Evolutionary conservation across 2,888 invertebrate species (phyloP).

Genomic region (Campoplex nolae): DNA sequence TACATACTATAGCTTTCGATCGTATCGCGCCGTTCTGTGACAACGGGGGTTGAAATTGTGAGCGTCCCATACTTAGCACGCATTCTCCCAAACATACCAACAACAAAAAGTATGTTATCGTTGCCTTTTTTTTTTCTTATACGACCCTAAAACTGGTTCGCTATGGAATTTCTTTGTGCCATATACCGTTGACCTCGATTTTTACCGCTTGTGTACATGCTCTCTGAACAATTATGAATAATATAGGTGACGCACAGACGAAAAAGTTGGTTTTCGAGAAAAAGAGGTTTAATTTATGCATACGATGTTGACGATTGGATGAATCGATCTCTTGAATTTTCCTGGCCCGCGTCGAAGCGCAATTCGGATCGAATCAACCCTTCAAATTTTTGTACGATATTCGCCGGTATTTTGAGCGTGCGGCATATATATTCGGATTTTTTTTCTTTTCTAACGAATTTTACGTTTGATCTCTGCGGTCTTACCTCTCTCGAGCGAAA

Average conservation of each 20-base stretch:
- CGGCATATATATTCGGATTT: not conserved
- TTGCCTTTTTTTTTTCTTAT: not conserved
- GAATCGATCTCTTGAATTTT: not conserved
- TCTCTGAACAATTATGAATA: not conserved
- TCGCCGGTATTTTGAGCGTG: not conserved
- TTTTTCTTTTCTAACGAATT: not conserved
- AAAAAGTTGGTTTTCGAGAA: not conserved
- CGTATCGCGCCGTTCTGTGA: conserved; percentile 36
- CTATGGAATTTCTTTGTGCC: not conserved
- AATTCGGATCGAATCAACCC: not conserved
- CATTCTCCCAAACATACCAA: conserved; percentile 18
- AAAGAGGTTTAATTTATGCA: not conserved
- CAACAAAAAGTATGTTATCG: not conserved
- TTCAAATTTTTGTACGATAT: not conserved
- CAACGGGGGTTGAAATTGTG: conserved; percentile 32
- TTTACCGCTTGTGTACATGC: not conserved
- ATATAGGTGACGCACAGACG: not conserved
- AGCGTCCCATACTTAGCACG: conserved; percentile 28
- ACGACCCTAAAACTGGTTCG: not conserved
- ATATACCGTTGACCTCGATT: not conserved
- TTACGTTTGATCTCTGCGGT: not conserved
- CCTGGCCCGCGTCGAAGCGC: not conserved
- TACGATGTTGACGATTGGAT: not conserved
- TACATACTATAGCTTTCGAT: conserved; percentile 39
- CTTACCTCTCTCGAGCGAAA: not conserved